These are phyloP conservation scores for Prenolepis imparis DNA, from an alignment of 2,888 invertebrate genomes.

Conservation along the genomic window DNA sequence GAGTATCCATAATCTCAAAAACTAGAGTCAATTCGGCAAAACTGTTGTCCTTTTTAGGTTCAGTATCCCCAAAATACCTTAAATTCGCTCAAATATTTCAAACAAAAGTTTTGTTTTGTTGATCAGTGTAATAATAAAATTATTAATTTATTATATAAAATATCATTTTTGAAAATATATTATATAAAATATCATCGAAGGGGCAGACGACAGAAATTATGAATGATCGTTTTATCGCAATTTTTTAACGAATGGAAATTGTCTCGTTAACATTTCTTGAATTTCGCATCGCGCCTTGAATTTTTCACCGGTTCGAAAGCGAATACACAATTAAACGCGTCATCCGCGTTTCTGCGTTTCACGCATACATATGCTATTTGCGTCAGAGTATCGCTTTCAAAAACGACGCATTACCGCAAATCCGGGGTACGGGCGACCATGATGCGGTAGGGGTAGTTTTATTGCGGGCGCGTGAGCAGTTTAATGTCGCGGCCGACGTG, in stretches of 20 bases:
- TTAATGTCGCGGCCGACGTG: slow-evolving; percentile 39
- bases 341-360: slow-evolving; percentile 26
- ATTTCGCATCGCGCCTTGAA: background rate
- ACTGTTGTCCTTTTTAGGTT: too few relatives aligned
- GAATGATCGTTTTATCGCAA: background rate
- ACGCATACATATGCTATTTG: slow-evolving; percentile 1
- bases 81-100: too few relatives aligned
- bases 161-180: background rate
- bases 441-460: slow-evolving; percentile 45
- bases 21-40: too few relatives aligned
- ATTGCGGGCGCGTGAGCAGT: slow-evolving; percentile 56
- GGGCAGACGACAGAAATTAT: background rate
- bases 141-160: background rate
- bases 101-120: too few relatives aligned
- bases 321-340: slow-evolving; percentile 30
- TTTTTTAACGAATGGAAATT: background rate
- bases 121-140: too few relatives aligned
- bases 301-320: slow-evolving; percentile 1
- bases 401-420: slow-evolving; percentile 47
- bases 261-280: background rate
- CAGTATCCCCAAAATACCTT: too few relatives aligned
- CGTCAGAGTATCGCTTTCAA: slow-evolving; percentile 41
- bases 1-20: too few relatives aligned
- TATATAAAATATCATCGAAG: too few relatives aligned
- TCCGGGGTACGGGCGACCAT: slow-evolving; percentile 20